A percentile compares a stretch with the other conserved stretches of the same genome.
Evolutionary conservation across 2,113 vertebrate species (phyloP).

Genomic region (Erpornis zantholeuca): DNA sequence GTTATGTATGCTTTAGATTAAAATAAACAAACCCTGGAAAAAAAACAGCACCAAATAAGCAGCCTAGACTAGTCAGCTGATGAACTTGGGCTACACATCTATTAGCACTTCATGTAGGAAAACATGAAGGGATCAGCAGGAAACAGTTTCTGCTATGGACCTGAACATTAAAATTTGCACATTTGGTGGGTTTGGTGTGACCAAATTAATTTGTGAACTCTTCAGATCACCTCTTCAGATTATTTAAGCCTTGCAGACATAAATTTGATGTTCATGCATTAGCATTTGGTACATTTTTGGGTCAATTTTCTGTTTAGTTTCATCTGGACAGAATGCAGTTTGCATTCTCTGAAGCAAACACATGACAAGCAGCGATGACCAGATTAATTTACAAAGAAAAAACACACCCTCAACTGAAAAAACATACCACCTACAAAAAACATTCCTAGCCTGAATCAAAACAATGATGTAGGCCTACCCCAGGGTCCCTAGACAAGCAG

Average conservation of each 20-base stretch:
- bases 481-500: not conserved
- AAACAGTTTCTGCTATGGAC: not conserved
- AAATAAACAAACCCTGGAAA: not conserved
- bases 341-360: not conserved
- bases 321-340: not conserved
- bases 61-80: not conserved
- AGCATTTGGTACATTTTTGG: not conserved
- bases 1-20: not conserved
- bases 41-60: not conserved
- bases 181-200: not conserved
- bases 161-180: not conserved
- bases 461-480: not conserved
- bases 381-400: not conserved
- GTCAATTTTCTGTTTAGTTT: not conserved
- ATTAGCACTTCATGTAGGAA: not conserved
- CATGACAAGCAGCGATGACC: not conserved
- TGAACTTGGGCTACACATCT: not conserved
- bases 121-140: not conserved
- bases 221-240: not conserved
- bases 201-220: not conserved
- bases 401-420: not conserved
- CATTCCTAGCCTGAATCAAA: not conserved
- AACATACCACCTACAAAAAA: not conserved
- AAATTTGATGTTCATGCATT: not conserved
- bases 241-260: not conserved